Percentiles rank a stretch among this genome's conserved stretches.
Evolutionary conservation across 2,888 invertebrate species (phyloP).

Genomic region (Itoplectis maculator): DNA sequence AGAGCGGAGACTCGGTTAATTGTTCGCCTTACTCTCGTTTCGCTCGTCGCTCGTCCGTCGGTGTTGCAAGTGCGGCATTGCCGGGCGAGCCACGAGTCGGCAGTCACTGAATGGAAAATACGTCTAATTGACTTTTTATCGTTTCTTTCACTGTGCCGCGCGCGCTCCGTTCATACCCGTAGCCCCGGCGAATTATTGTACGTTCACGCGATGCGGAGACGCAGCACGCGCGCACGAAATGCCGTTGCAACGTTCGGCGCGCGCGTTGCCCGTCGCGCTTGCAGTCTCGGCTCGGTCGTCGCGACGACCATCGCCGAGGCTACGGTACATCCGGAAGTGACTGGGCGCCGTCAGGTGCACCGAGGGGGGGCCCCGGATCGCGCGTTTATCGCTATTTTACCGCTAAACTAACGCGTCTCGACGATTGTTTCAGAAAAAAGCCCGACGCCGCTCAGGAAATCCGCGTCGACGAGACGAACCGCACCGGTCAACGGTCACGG

Average conservation of each 20-base stretch:
- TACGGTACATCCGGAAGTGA: conserved; percentile 20
- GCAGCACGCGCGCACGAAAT: conserved; percentile 10
- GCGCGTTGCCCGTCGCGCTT: not conserved
- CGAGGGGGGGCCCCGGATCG: not conserved
- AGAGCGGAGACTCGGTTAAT: not conserved
- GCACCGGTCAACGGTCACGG: conserved; percentile 62
- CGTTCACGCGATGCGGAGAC: conserved; percentile 8
- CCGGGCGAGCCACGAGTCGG: not conserved
- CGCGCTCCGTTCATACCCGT: not conserved
- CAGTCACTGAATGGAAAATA: not conserved
- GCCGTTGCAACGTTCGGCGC: conserved; percentile 15
- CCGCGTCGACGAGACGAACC: conserved; percentile 68
- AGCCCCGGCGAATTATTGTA: not conserved
- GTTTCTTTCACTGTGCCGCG: not conserved
- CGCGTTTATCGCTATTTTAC: conserved; percentile 1
- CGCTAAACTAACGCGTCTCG: conserved; percentile 29
- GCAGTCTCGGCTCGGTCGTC: not conserved
- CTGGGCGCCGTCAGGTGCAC: conserved; percentile 5
- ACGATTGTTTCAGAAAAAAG: conserved; percentile 80
- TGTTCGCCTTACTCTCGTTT: conserved; percentile 4
- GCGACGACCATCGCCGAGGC: not conserved
- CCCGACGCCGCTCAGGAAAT: conserved; percentile 78
- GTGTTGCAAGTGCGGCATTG: too few relatives aligned
- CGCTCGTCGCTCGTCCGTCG: too few relatives aligned
- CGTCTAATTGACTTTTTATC: not conserved